Conservation (phyloP, 1,140 invertebrate genomes). For the Palaemon carinicauda region DNA sequence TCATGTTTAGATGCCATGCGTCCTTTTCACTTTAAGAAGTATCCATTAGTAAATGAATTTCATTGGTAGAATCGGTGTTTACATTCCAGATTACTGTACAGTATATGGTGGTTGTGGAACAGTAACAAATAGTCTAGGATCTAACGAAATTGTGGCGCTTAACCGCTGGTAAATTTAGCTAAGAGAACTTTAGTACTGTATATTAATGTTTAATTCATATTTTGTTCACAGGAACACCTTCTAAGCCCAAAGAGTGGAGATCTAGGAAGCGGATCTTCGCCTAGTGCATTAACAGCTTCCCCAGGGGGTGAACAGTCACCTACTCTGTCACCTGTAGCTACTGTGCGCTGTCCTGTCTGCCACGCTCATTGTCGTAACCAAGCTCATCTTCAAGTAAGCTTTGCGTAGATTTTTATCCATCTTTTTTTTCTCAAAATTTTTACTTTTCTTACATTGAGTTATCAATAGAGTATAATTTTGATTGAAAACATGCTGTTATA, state of each 20-base stretch:
- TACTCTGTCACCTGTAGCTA: constrained; percentile 9
- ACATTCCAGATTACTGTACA: too few species aligned
- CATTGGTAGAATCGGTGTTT: too few species aligned
- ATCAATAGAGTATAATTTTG: too few species aligned
- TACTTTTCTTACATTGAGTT: too few species aligned
- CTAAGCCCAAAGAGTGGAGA: constrained; percentile 26
- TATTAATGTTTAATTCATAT: neutral
- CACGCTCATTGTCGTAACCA: constrained; percentile 63
- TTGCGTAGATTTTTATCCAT: constrained; percentile 34
- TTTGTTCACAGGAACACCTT: constrained; percentile 21
- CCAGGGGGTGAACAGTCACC: constrained; percentile 36
- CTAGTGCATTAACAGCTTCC: constrained; percentile 21
- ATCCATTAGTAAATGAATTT: too few species aligned
- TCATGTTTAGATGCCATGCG: neutral
- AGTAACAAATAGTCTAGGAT: too few species aligned
- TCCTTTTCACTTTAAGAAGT: too few species aligned
- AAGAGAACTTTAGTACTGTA: neutral
- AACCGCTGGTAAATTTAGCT: too few species aligned
- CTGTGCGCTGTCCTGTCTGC: constrained; percentile 47
- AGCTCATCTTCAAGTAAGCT: constrained; percentile 61
- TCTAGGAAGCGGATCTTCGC: constrained; percentile 31
- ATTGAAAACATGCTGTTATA: too few species aligned
- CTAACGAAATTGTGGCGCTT: too few species aligned
- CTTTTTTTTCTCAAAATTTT: too few species aligned
- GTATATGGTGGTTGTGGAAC: too few species aligned